These are phyloP conservation scores for Pterostichus madidus DNA, from an alignment of 2,888 invertebrate species.

Conservation along the genomic window DNA sequence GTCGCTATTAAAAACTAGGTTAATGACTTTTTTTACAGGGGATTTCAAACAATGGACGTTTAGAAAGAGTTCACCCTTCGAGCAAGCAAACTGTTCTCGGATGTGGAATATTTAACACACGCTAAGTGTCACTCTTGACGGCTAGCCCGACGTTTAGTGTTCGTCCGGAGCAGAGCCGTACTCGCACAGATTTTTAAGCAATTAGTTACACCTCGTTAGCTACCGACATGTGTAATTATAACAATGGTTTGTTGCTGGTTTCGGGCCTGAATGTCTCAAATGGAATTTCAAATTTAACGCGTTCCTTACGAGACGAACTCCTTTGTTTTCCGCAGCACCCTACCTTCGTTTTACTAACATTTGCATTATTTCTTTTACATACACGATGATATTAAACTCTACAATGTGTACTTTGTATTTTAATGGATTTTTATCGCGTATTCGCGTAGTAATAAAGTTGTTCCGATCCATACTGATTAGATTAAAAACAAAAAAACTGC, in stretches of 20 bases:
- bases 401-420: conserved; percentile 10
- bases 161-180: conserved; percentile 5
- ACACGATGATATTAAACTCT: not conserved
- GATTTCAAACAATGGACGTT: conserved; percentile 47
- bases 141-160: conserved; percentile 29
- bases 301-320: not conserved
- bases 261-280: conserved; percentile 13
- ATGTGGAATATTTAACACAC: conserved; percentile 56
- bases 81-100: conserved; percentile 46
- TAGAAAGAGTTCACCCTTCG: conserved; percentile 53
- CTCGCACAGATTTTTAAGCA: conserved; percentile 41
- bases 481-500: not conserved
- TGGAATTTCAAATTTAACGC: conserved; percentile 36
- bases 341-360: conserved; percentile 6
- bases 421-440: conserved; percentile 1
- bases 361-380: conserved; percentile 14
- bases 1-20: conserved; percentile 56
- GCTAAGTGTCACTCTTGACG: conserved; percentile 50
- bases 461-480: conserved; percentile 24
- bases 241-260: conserved; percentile 18
- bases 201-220: conserved; percentile 45
- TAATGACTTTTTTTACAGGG: conserved; percentile 55
- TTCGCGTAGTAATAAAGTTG: not conserved
- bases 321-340: conserved; percentile 19
- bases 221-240: conserved; percentile 47